These are phyloP conservation scores for Drosophila stalkeri DNA, from an alignment of 2,888 invertebrate species.

Conservation along the genomic window DNA sequence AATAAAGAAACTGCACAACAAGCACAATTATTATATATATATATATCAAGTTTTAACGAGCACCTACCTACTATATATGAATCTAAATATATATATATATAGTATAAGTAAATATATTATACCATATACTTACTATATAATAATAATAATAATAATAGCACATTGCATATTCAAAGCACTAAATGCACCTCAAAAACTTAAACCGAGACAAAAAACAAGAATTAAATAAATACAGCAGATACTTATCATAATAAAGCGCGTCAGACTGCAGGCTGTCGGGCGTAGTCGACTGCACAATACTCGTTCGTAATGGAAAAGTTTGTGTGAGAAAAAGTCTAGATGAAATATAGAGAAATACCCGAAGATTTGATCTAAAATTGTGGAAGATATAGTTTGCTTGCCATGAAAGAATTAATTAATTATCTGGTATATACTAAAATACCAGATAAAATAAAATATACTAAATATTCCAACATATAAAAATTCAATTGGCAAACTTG, in stretches of 20 bases:
- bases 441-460: too few relatives aligned
- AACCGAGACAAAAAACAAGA: constrained; percentile 3
- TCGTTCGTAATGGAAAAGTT: not conserved
- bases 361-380: not conserved
- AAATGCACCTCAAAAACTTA: constrained; percentile 52
- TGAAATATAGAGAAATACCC: not conserved
- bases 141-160: constrained; percentile 51
- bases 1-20: constrained; percentile 55
- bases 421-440: too few relatives aligned
- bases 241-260: constrained; percentile 9
- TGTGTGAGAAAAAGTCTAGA: not conserved
- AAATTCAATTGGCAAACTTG: too few relatives aligned
- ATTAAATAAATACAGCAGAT: constrained; percentile 18
- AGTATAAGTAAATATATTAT: constrained; percentile 43
- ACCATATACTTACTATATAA: constrained; percentile 17
- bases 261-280: not conserved
- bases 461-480: too few relatives aligned
- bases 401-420: too few relatives aligned
- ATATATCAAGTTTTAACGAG: constrained; percentile 57
- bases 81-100: constrained; percentile 29
- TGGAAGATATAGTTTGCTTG: not conserved
- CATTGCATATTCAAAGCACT: constrained; percentile 71
- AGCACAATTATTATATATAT: constrained; percentile 53
- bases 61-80: constrained; percentile 35
- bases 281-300: not conserved